Evolutionary conservation across 2,888 invertebrate species (phyloP), one percentile per base, ranked within the genome.

Genomic region (Camponotus fellah): DNA sequence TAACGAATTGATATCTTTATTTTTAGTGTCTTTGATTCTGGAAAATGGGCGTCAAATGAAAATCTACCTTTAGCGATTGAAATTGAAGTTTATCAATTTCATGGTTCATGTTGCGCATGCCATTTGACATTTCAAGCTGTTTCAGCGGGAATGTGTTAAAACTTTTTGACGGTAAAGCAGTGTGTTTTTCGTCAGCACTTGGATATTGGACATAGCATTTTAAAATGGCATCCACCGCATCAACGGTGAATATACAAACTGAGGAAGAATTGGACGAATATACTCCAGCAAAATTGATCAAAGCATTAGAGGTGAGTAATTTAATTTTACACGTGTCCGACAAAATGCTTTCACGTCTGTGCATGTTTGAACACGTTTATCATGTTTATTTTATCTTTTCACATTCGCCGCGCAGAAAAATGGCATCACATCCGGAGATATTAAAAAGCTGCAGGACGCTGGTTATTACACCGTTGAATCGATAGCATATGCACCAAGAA

Each of bases 401-500:
- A 9, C 3, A 26, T 17, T 64, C 85, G 85, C 89, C 92, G 0
- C 94, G 34, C 91, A 99, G 99, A 97, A 97, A 17, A 97, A 98
- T 96, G 99, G 99, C 43, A 98, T 99, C 74, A 97, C 97, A 87
- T 96, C 97, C 5, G 97, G 96, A 3, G 99, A 99, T 94, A 97
- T 99, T 2, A 99, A 99, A 94, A 99, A 99, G 93, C 95, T 99
- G 56, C 97, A 98, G 94, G 99, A 99, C 93, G 97, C 98, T 21
- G 99, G 99, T 0, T 99, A 97, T 93, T 97, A 98, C 93, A 99
- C 99, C 0, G 98, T 99, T 0, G 99, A 99, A 94, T 96, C 99
- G 0, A 97, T 99, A 14, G 99, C 99, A 0, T 99, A 98, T 95
- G 97, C 99, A 0, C 98, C 99, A 0, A 99, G 98, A 93, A 99